These are phyloP conservation scores for Cuniculus paca DNA, from an alignment of 2,797 vertebrate genomes.

Conservation along the genomic window DNA sequence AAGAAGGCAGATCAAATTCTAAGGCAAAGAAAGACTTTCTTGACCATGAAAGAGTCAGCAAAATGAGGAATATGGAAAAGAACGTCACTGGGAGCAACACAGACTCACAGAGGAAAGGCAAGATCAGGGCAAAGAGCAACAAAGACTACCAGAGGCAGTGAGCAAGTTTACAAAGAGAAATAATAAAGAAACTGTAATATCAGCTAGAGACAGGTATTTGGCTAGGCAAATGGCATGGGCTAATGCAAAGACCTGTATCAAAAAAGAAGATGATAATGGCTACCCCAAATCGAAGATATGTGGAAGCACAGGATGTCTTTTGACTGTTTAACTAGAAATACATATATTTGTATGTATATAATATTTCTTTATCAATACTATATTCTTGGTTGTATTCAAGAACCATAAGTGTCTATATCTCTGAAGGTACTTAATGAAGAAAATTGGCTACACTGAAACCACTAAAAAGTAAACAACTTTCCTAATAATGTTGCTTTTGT, in stretches of 20 bases:
- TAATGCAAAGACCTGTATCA: too few relatives aligned
- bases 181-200: constrained; percentile 93
- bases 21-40: constrained; percentile 68
- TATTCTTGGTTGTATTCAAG: constrained; percentile 42
- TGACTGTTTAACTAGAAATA: constrained; percentile 23
- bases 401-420: background rate
- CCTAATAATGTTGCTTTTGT: constrained; percentile 55
- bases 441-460: background rate
- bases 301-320: background rate
- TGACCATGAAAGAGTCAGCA: constrained; percentile 72
- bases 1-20: constrained; percentile 68
- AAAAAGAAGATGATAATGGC: constrained; percentile 92
- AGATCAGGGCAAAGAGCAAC: constrained; percentile 76
- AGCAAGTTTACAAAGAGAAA: constrained; percentile 96
- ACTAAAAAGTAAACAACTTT: constrained; percentile 50
- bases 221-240: constrained; percentile 94
- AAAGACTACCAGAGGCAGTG: constrained; percentile 61
- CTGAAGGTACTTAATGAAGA: background rate
- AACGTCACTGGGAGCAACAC: constrained; percentile 79
- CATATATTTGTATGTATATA: background rate
- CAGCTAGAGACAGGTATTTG: constrained; percentile 95
- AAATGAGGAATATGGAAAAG: constrained; percentile 72
- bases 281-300: background rate
- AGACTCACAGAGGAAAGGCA: constrained; percentile 79
- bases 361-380: background rate